Percentiles rank a stretch among this genome's conserved stretches.
These are phyloP conservation scores for Heptranchias perlo DNA, from an alignment of 2,113 vertebrate species.

Conservation along the genomic window DNA sequence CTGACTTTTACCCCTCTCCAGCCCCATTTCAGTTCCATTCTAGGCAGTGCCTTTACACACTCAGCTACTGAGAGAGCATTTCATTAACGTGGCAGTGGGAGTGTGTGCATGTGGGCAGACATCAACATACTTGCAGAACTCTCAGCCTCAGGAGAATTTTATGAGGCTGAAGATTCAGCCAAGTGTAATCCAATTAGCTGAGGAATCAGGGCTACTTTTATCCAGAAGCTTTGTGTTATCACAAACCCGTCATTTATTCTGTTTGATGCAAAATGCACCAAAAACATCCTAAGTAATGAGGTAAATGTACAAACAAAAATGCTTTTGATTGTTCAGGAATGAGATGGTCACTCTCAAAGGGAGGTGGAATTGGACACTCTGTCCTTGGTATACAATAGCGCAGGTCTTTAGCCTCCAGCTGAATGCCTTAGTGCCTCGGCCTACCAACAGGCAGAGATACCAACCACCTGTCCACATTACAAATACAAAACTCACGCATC, in stretches of 20 bases:
- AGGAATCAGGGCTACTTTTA: neutral
- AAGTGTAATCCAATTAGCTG: neutral
- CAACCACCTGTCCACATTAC: neutral
- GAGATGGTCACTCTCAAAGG: neutral
- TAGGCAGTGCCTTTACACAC: neutral
- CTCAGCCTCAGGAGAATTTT: neutral
- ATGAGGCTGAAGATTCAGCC: neutral
- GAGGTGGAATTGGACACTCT: neutral
- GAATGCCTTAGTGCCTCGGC: neutral
- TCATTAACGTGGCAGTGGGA: neutral
- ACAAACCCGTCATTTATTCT: neutral
- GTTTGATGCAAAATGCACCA: neutral
- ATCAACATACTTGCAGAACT: neutral
- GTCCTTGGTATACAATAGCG: neutral
- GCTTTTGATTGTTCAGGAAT: neutral
- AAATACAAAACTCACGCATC: slow-evolving; percentile 4
- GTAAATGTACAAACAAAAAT: neutral
- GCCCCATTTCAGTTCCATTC: neutral
- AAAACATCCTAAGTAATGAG: neutral
- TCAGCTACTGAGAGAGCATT: neutral
- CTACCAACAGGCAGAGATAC: neutral
- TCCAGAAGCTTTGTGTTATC: neutral
- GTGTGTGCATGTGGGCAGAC: neutral
- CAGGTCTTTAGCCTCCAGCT: neutral
- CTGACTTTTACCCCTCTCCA: too few relatives aligned